Percentiles rank a stretch among this genome's conserved stretches.
Conservation (phyloP, 2,113 vertebrate genomes). For the Callipepla squamata region DNA sequence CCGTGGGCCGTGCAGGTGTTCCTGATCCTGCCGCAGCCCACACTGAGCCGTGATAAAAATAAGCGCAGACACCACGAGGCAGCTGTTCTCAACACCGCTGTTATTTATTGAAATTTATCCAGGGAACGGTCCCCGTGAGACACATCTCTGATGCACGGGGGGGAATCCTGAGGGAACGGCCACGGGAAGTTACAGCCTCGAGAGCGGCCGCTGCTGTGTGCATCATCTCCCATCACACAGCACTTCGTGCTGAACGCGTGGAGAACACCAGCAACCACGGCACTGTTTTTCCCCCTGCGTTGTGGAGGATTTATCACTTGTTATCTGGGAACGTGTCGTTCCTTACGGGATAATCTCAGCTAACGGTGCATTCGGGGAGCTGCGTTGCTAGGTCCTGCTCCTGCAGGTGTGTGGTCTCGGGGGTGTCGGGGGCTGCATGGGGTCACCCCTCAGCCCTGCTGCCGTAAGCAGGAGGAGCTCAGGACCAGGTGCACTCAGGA, state of each 20-base stretch:
- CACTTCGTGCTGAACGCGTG: neutral
- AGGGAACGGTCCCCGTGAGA: neutral
- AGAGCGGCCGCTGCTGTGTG: fast-evolving
- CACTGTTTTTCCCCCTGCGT: neutral
- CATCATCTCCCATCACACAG: neutral
- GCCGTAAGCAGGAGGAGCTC: fast-evolving
- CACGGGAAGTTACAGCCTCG: neutral
- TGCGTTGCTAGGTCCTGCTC: fast-evolving
- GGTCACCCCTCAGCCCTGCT: fast-evolving
- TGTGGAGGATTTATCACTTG: neutral
- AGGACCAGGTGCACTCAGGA: fast-evolving
- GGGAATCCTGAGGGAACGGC: neutral
- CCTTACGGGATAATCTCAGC: neutral
- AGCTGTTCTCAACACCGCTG: neutral
- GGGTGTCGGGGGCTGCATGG: too few species aligned
- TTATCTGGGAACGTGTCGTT: neutral
- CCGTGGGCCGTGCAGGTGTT: neutral
- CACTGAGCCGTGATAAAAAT: fast-evolving
- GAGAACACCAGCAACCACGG: neutral
- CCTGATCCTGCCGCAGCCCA: neutral
- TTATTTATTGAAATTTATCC: neutral
- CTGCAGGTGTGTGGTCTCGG: fast-evolving
- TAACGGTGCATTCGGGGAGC: neutral
- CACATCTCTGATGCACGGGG: neutral
- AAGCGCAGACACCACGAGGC: neutral